Evolutionary conservation across 2,113 vertebrate genomes (phyloP).

Genomic region (Dunckerocampus dactyliophorus): DNA sequence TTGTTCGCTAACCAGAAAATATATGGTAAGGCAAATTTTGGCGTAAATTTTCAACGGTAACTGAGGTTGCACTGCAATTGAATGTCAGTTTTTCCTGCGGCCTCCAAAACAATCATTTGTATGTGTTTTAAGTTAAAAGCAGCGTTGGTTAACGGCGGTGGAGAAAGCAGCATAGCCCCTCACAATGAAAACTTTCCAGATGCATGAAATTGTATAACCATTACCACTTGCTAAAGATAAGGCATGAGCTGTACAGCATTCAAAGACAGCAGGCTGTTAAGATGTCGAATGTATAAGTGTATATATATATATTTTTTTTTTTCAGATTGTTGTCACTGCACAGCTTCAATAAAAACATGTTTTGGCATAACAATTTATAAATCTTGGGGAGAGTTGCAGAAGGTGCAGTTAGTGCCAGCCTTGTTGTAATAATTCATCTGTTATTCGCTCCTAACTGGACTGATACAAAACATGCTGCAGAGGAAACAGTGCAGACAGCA

Average conservation of each 20-base stretch:
- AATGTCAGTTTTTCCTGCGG: neutral
- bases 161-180: neutral
- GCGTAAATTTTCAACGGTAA: no score
- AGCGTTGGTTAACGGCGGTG: neutral
- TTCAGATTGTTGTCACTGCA: conserved; percentile 39
- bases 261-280: conserved; percentile 1
- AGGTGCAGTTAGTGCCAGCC: conserved; percentile 43
- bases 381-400: conserved; percentile 41
- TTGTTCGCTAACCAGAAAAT: no score
- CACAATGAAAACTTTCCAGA: conserved; percentile 15
- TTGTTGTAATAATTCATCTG: conserved; percentile 42
- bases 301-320: conserved; percentile 26
- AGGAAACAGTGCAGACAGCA: conserved; percentile 42
- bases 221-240: conserved; percentile 22
- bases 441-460: conserved; percentile 39
- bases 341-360: conserved; percentile 36
- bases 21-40: no score
- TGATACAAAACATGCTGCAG: conserved; percentile 29
- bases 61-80: no score
- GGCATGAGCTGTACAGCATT: conserved; percentile 13
- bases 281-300: conserved; percentile 24
- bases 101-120: neutral
- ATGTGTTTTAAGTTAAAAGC: neutral
- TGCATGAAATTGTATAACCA: conserved; percentile 40
- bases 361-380: conserved; percentile 63